Base-by-base conservation (phyloP, 1,140 invertebrate species). In the Formica exsecta region DNA sequence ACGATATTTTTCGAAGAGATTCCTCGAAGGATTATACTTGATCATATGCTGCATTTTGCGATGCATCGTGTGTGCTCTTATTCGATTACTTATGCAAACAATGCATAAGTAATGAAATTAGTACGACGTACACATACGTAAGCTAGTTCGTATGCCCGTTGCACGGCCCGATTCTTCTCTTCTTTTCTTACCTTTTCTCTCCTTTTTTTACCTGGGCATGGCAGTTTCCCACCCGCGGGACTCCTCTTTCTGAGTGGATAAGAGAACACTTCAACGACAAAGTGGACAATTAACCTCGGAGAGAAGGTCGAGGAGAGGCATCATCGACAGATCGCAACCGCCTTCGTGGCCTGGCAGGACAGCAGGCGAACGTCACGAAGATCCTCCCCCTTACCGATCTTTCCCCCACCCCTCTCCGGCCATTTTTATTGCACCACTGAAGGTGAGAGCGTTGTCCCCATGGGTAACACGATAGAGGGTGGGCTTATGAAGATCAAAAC, bases 391-490 rank as follows among this genome's bases (percentile, higher is more conserved):
- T 38, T 68, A 25, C 62, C 61, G 29, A 22, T 22, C 32, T 36
- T 11, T 3, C 29, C 16, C 16, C 19, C 22, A 2, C 25, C 8
- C 68, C 16, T 22, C 64, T 38, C 75, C 91, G 85, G 92, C 93
- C 93, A 94, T 94, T 92, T 94, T 94, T 92, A 90, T 86, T 83
- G 61, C 66, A 41, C 59, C 65, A 87, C 68, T 57, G 16, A 59
- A 70, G 66, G 76, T 74, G 85, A 77, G 77, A 85, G 84, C 85
- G 89, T 90, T 91, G 90, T 92, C 89, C 16, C 48, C 90, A 87
- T 68, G 89, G 80, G 94, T 95, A 95, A 95, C 90, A 93, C 93
- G 94, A 95, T 95, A 93, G 93, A 95, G 94, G 94, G 94, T 94
- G 93, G 93, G 93, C 93, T 94, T 94, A 94, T 91, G 89, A 90